Evolutionary conservation across 2,797 vertebrate genomes (phyloP).

Genomic region (Pseudochromis fuscus): DNA sequence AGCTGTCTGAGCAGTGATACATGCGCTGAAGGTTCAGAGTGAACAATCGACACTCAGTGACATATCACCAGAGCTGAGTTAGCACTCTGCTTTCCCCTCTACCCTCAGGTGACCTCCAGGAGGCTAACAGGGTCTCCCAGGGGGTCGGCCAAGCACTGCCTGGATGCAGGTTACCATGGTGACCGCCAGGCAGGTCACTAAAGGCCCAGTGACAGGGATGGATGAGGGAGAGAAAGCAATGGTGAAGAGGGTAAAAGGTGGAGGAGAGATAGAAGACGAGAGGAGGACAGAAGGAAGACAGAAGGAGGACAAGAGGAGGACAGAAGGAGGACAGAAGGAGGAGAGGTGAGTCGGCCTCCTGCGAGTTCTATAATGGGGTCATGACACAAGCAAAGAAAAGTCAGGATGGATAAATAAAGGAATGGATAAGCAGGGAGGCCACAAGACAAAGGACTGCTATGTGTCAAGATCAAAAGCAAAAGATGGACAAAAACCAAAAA

Average conservation of each 20-base stretch:
- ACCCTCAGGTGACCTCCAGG: constrained; percentile 55
- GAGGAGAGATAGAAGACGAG: constrained; percentile 53
- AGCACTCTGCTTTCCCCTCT: constrained; percentile 18
- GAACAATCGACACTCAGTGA: constrained; percentile 14
- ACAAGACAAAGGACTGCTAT: constrained; percentile 8
- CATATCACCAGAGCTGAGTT: constrained; percentile 56
- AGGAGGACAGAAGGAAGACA: background rate
- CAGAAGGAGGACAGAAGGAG: background rate
- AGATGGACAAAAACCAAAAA: background rate
- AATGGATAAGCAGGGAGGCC: constrained; percentile 19
- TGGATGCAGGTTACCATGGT: constrained; percentile 59
- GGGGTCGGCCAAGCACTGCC: constrained; percentile 26
- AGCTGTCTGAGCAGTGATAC: background rate
- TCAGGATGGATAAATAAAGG: constrained; percentile 27
- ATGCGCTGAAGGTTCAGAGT: background rate
- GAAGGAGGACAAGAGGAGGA: too few species aligned
- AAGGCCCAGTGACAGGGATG: constrained; percentile 41
- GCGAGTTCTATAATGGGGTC: constrained; percentile 72
- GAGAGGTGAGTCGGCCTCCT: constrained; percentile 65
- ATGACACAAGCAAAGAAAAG: constrained; percentile 45
- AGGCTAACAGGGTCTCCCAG: constrained; percentile 51
- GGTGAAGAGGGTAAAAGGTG: constrained; percentile 43
- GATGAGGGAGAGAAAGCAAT: constrained; percentile 37
- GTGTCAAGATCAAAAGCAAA: background rate
- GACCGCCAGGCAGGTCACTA: constrained; percentile 52